Evolutionary conservation across 2,888 invertebrate genomes (phyloP), one percentile per base, ranked within the genome.

Genomic region (Gymnosoma rotundatum): DNA sequence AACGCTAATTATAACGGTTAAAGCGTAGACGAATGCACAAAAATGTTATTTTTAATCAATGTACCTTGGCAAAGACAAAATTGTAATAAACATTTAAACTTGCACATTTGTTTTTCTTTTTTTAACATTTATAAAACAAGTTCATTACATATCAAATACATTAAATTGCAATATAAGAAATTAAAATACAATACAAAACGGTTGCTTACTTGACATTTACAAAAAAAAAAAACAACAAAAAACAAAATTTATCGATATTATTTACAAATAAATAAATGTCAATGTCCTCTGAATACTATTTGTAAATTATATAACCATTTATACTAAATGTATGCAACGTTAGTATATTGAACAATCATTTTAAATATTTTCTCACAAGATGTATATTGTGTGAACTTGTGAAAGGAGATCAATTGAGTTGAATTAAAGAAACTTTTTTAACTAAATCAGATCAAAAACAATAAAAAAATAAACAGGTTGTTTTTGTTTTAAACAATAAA

Each of bases 251-350:
- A 45, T 48, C 9, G 50, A n/a, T 73, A 50, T 61, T 61, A 61
- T 61, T 25, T 73, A 52, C 50, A 9, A 61, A 50, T 61, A 38
- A 38, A 1, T 61, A 61, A 73, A 73, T 61, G 72, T 50, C 72
- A 73, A 73, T 73, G 72, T 73, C 72, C 72, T 61, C 32, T 14
- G 50, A 61, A 60, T 50, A 20, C 18, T 36, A 72, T 58, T 72
- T 48, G 25, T 50, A 45, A 48, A 60, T 32, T 16, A 58, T 20
- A 16, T 20, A 32, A 32, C 14, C 32, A 32, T 32, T 32, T 7
- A 6, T 32, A 6, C 6, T 32, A 32, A 18, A 42, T 42, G 7
- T 4, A 42, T 12, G 2, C 10, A 42, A 42, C 12, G 10, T 10
- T 42, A 42, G 10, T 42, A 42, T 10, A 42, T 12, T 42, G 42